These are phyloP conservation scores for Falco peregrinus DNA, from an alignment of 2,797 vertebrate genomes.

Conservation along the genomic window DNA sequence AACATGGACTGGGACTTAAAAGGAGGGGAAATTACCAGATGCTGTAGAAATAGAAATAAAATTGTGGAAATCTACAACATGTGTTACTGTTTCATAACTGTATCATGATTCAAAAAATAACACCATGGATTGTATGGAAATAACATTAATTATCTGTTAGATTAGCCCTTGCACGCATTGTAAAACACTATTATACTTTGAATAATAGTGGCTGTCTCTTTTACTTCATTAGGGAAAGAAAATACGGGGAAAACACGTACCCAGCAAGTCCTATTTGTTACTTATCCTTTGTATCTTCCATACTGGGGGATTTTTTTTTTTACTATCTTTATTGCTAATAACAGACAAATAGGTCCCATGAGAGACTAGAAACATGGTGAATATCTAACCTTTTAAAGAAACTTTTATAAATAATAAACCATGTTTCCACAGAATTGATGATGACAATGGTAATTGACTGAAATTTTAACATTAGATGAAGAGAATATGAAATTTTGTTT, in stretches of 20 bases:
- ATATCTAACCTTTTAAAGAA: not conserved
- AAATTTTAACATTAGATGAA: not conserved
- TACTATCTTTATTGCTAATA: not conserved
- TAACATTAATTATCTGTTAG: not conserved
- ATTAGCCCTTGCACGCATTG: not conserved
- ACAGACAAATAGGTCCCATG: not conserved
- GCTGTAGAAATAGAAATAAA: not conserved
- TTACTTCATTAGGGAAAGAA: not conserved
- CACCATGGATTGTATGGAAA: not conserved
- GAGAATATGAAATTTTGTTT: not conserved
- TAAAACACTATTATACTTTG: not conserved
- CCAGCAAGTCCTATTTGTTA: not conserved
- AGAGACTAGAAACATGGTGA: not conserved
- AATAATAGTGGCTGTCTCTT: not conserved
- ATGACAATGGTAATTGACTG: not conserved
- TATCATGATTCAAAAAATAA: not conserved
- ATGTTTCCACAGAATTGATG: not conserved
- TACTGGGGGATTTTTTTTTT: not conserved
- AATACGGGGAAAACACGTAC: not conserved
- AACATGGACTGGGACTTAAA: not conserved
- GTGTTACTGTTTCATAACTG: not conserved
- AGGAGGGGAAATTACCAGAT: not conserved
- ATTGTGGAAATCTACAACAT: not conserved
- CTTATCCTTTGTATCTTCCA: not conserved
- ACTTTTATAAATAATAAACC: not conserved